A percentile compares a stretch with the other conserved stretches of the same genome.
Conservation (phyloP, 2,797 vertebrate species). For the Typhlichthys subterraneus region DNA sequence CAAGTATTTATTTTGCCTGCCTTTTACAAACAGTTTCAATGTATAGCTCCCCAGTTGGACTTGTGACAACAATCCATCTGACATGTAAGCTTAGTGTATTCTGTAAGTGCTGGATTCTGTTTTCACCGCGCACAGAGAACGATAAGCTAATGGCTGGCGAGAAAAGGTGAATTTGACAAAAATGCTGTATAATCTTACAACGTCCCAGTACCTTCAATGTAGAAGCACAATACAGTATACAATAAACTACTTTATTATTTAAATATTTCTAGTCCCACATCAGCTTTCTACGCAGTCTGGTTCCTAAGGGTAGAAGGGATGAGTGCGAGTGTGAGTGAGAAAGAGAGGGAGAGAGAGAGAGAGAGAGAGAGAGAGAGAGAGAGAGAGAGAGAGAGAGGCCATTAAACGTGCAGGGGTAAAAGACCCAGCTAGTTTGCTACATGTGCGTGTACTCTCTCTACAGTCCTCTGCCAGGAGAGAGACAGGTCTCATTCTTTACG, state of each 20-base stretch:
- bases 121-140: background rate
- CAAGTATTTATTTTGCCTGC: too few relatives aligned
- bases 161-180: too few relatives aligned
- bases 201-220: slow-evolving; percentile 10
- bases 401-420: background rate
- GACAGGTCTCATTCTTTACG: slow-evolving; percentile 47
- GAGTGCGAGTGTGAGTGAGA: background rate
- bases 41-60: too few relatives aligned
- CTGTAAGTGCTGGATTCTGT: too few relatives aligned
- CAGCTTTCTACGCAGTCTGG: slow-evolving; percentile 54
- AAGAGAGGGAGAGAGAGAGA: too few relatives aligned
- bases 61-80: too few relatives aligned
- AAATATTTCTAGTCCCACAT: slow-evolving; percentile 27
- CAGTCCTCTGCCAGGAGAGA: background rate
- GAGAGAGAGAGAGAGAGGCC: slow-evolving; percentile 8
- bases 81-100: too few relatives aligned
- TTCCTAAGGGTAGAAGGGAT: slow-evolving; percentile 10
- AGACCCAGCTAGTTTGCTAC: too few relatives aligned
- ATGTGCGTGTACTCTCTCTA: background rate
- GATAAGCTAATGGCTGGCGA: slow-evolving; percentile 8
- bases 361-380: too few relatives aligned
- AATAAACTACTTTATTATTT: slow-evolving; percentile 9
- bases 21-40: too few relatives aligned
- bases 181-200: too few relatives aligned
- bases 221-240: slow-evolving; percentile 43